Percentiles rank a stretch among this genome's conserved stretches.
These are phyloP conservation scores for Balearica regulorum DNA, from an alignment of 2,797 vertebrate genomes.

Conservation along the genomic window DNA sequence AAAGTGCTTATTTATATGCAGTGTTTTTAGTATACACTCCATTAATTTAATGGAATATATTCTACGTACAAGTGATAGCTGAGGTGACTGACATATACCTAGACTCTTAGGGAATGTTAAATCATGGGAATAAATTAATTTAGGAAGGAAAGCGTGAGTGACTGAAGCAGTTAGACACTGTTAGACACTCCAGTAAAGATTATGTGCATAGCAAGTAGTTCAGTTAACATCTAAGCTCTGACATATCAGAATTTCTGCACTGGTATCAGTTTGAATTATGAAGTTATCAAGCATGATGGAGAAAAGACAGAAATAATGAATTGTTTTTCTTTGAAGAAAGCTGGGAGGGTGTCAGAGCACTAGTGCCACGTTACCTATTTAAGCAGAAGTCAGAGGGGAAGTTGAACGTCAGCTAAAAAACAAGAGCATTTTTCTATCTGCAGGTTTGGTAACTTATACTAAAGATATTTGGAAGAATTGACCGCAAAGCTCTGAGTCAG, in stretches of 20 bases:
- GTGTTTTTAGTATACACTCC: background rate
- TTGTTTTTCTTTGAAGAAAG: background rate
- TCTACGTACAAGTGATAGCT: background rate
- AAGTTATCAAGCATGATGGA: background rate
- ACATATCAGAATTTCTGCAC: background rate
- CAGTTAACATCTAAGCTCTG: background rate
- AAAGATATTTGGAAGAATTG: background rate
- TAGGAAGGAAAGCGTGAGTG: background rate
- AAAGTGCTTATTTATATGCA: conserved; percentile 26
- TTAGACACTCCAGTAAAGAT: background rate
- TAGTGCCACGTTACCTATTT: background rate
- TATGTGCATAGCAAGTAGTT: conserved; percentile 1
- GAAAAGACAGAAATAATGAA: background rate
- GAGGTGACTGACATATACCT: background rate
- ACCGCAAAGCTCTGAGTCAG: background rate
- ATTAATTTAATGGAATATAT: conserved; percentile 7
- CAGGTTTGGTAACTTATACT: background rate
- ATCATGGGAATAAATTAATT: conserved; percentile 2
- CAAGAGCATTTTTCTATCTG: background rate
- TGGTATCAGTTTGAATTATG: background rate
- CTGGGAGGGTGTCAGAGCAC: background rate
- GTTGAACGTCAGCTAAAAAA: background rate
- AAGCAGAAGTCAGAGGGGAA: background rate
- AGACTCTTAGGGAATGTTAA: background rate
- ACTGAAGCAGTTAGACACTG: background rate